Percentiles rank a stretch among this genome's conserved stretches.
phyloP scores from a whole-genome alignment of 2,888 invertebrate species.

The Meteorus cinctellus region DNA sequence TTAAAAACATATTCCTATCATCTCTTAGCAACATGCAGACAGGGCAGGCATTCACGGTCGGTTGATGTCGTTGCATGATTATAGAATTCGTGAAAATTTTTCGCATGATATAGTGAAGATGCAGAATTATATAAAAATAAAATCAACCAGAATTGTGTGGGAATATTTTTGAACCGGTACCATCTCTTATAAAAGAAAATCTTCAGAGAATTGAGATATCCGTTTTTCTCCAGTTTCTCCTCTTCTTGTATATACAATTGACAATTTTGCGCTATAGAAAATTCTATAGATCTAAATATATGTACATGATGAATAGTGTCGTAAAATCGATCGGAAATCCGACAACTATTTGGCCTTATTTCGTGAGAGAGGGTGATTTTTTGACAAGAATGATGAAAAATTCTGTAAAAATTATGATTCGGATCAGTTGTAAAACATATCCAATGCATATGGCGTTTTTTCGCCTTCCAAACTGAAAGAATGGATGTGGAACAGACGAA shows the following conservation, averaged over 20 bases:
- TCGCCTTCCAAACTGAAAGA: background rate
- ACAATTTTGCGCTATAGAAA: background rate
- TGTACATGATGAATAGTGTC: background rate
- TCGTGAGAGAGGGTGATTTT: background rate
- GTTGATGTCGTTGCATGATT: background rate
- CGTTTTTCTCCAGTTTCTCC: background rate
- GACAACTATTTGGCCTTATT: background rate
- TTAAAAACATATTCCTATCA: background rate
- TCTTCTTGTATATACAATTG: background rate
- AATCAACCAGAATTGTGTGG: background rate
- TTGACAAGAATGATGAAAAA: constrained; percentile 11
- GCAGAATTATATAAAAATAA: background rate
- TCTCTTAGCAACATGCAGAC: background rate
- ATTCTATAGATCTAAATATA: background rate
- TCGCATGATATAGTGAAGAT: background rate
- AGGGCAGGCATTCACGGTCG: background rate
- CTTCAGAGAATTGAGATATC: background rate
- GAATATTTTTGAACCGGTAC: background rate
- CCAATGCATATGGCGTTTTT: constrained; percentile 9
- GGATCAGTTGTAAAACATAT: constrained; percentile 28
- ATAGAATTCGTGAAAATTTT: constrained; percentile 15
- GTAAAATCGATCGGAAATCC: constrained; percentile 3
- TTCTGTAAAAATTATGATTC: constrained; percentile 35
- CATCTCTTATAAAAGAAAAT: background rate
- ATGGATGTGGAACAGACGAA: background rate